Evolutionary conservation across 2,797 vertebrate genomes (phyloP), one percentile per base, ranked within the genome.

Genomic region (Notamacropus eugenii): DNA sequence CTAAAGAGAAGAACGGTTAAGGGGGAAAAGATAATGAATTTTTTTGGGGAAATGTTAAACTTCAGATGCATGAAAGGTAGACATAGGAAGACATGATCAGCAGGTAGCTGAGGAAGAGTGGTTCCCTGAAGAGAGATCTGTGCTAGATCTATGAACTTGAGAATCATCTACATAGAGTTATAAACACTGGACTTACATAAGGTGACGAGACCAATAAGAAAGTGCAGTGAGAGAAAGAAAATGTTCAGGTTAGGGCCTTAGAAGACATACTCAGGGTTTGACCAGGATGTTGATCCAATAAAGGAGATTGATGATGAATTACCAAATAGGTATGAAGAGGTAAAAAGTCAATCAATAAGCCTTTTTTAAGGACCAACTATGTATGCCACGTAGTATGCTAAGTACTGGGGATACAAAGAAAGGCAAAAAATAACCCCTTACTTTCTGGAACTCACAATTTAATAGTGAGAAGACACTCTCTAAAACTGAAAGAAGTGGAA

Each of bases 71-170:
- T 16, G 28, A 12, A 34, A 14, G 59, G 59, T 1, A 62, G 34
- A 62, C 34, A 2, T 13, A 62, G 31, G 13, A 62, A 34, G 95
- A 96, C 94, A 93, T 29, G 93, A 27, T 50, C 5, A 93, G 13
- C 5, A 46, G 24, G 46, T 31, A 74, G 54, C 94, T 54, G 93
- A 94, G 46, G 34, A 94, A 93, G 82, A 57, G 91, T 52, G 90
- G 50, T 31, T 62, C 31, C 29, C 59, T n/a, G 4, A 62, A 62
- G 4, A 62, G 59, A 62, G 31, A 62, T 62, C 3, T 29, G 0
- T 59, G 11, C 29, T 59, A 59, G 2, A 59, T 59, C 29, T 59
- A 59, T 34, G 59, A 62, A 62, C 34, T 8, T 74, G 14, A 5
- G 34, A 19, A n/a, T 16, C 62, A 74, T 16, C 16, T 74, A n/a